Evolutionary conservation across 2,888 invertebrate genomes (phyloP).

Genomic region (Pyrochroa serraticornis): DNA sequence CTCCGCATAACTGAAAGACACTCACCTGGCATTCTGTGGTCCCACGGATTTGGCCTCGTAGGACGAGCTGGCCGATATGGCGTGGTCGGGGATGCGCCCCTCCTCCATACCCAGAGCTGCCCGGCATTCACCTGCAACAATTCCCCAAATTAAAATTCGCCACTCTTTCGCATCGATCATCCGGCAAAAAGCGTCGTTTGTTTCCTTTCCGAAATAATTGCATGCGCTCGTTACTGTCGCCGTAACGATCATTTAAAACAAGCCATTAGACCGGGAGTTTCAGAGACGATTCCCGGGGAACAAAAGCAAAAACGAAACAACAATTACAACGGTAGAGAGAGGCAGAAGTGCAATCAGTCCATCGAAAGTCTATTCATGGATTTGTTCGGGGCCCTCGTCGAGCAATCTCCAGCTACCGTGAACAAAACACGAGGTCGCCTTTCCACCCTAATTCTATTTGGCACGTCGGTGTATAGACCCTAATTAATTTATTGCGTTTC

Average conservation of each 20-base stretch:
- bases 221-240: constrained; percentile 6
- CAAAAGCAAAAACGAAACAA: constrained; percentile 33
- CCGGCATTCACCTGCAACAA: constrained; percentile 68
- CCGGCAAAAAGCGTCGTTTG: background rate
- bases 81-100: constrained; percentile 81
- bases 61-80: constrained; percentile 84
- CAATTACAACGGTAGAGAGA: constrained; percentile 12
- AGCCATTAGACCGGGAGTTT: constrained; percentile 1
- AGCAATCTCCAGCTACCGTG: constrained; percentile 5
- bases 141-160: background rate
- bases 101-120: constrained; percentile 87
- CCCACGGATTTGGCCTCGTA: constrained; percentile 87
- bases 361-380: background rate
- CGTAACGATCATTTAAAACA: constrained; percentile 8
- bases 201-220: constrained; percentile 8
- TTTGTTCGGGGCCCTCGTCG: background rate
- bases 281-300: background rate
- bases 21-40: constrained; percentile 85
- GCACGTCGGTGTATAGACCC: constrained; percentile 48
- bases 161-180: background rate
- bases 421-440: constrained; percentile 11
- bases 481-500: constrained; percentile 55
- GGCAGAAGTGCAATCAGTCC: constrained; percentile 6
- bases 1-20: no score
- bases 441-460: constrained; percentile 37